Evolutionary conservation across 1,140 invertebrate genomes (phyloP).

Genomic region (Halictus rubicundus): DNA sequence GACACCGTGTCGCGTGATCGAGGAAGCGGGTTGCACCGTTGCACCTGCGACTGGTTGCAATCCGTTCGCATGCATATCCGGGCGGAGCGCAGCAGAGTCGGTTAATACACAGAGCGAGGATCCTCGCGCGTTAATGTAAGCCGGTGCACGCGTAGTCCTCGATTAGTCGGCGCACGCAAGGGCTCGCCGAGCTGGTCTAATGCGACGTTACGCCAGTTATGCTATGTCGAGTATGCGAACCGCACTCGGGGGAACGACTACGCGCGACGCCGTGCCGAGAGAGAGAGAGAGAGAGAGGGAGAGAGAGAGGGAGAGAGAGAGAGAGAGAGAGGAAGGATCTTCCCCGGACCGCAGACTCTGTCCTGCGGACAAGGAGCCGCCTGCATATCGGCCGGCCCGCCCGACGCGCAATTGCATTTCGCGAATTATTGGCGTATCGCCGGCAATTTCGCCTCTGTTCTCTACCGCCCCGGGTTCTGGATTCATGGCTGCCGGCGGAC

Average conservation of each 20-base stretch:
- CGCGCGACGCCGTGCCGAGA: neutral
- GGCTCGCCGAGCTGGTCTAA: slow-evolving; percentile 30
- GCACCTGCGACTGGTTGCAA: slow-evolving; percentile 7
- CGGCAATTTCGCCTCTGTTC: slow-evolving; percentile 35
- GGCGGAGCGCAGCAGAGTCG: slow-evolving; percentile 9
- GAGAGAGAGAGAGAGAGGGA: neutral
- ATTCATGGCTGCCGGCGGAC: neutral
- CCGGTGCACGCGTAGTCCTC: slow-evolving; percentile 49
- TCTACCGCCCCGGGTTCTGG: neutral
- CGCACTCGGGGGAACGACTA: slow-evolving; percentile 54
- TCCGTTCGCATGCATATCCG: slow-evolving; percentile 8
- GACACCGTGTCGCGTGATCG: neutral
- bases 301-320: neutral
- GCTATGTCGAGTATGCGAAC: slow-evolving; percentile 68
- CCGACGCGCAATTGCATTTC: slow-evolving; percentile 53
- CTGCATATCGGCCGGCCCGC: slow-evolving; percentile 22
- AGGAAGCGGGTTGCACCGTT: neutral
- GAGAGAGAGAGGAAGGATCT: neutral
- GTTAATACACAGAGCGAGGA: slow-evolving; percentile 20
- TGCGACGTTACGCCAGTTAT: slow-evolving; percentile 64
- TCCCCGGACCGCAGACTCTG: slow-evolving; percentile 24
- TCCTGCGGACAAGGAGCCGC: slow-evolving; percentile 15
- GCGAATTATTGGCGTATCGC: slow-evolving; percentile 62
- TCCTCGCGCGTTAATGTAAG: slow-evolving; percentile 25
- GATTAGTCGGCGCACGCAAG: slow-evolving; percentile 38